Evolutionary conservation across 2,113 vertebrate genomes (phyloP).

Genomic region (Callorhinus ursinus): DNA sequence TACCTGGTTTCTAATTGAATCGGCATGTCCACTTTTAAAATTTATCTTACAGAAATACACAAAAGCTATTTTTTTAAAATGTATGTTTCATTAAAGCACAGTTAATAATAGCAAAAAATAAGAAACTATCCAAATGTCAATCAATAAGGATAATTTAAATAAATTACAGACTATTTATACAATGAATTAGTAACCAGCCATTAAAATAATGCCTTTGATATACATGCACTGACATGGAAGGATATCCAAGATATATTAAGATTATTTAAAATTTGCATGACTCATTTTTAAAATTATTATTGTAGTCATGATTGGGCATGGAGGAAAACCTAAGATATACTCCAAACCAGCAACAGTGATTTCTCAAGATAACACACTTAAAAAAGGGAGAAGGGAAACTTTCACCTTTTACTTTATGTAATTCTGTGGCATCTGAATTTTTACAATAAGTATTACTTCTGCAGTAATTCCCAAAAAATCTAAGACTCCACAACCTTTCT

Average conservation of each 20-base stretch:
- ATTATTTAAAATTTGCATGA: background rate
- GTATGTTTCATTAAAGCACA: background rate
- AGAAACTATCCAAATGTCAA: background rate
- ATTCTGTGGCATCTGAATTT: background rate
- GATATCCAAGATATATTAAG: background rate
- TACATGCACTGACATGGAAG: background rate
- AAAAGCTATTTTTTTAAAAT: background rate
- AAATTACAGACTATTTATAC: background rate
- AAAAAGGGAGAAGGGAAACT: background rate
- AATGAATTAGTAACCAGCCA: background rate
- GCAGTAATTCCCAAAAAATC: background rate
- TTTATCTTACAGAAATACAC: background rate
- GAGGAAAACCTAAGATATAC: background rate
- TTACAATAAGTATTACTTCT: slow-evolving; percentile 4
- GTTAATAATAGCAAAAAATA: background rate
- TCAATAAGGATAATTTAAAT: background rate
- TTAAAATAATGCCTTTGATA: background rate
- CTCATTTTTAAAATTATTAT: background rate
- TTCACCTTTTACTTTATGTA: background rate
- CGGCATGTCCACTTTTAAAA: background rate
- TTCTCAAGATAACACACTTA: background rate
- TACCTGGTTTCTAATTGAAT: slow-evolving; percentile 26
- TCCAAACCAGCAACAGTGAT: background rate
- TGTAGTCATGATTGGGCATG: background rate
- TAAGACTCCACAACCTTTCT: background rate